phyloP scores from a whole-genome alignment of 1,140 invertebrate genomes.

The Amyelois transitella region DNA sequence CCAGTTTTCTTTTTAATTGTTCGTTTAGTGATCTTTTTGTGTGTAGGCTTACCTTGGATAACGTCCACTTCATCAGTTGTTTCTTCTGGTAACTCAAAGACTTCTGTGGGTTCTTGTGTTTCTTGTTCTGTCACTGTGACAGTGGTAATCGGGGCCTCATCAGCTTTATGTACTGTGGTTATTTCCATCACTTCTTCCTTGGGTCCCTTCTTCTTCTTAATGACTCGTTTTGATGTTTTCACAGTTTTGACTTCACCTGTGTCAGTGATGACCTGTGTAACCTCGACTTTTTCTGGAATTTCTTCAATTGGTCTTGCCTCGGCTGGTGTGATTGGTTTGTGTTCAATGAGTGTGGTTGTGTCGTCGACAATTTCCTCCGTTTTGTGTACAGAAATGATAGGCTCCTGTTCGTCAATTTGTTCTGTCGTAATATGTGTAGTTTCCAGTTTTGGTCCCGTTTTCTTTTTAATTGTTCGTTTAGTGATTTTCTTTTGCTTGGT shows the following conservation, averaged over 20 bases:
- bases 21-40: constrained; percentile 52
- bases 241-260: constrained; percentile 49
- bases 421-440: constrained; percentile 24
- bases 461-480: constrained; percentile 34
- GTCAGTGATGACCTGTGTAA: constrained; percentile 58
- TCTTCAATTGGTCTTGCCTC: constrained; percentile 12
- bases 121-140: constrained; percentile 25
- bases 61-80: constrained; percentile 16
- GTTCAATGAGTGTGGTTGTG: neutral
- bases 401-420: constrained; percentile 29
- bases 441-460: constrained; percentile 30
- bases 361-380: neutral
- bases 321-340: constrained; percentile 18
- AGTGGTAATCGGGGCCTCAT: constrained; percentile 50
- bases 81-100: constrained; percentile 24
- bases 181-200: constrained; percentile 67
- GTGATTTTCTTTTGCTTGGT: constrained; percentile 51
- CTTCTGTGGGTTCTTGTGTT: constrained; percentile 3
- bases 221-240: constrained; percentile 51
- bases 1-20: constrained; percentile 41
- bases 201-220: constrained; percentile 54
- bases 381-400: constrained; percentile 17
- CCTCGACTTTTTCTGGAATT: constrained; percentile 45
- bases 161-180: constrained; percentile 66
- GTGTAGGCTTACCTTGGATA: constrained; percentile 38